Base-by-base conservation (phyloP, 2,113 vertebrate species). In the Phylloscopus trochilus region DNA sequence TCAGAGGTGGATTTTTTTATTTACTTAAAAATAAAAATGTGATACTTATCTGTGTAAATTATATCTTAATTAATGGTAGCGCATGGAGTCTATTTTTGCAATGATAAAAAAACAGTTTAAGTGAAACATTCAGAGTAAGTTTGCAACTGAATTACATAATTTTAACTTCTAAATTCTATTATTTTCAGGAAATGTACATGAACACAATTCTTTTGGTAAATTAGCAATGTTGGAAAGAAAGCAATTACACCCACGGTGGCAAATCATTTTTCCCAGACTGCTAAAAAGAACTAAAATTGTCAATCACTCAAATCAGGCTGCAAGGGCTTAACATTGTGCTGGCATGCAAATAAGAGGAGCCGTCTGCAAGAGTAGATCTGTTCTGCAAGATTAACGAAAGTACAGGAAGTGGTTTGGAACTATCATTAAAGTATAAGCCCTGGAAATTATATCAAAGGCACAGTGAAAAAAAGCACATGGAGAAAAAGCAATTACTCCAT, bases 241-340 rank as follows among this genome's bases (percentile, higher is more conserved):
- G 78, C 49, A 76, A 64, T 80, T 92, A 90, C 93, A 92, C 94
- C 93, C 93, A 96, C 89, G 21, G 68, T 37, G 49, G 90, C 83
- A 96, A 96, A 88, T 92, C 68, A 86, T 70, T 89, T 97, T 87
- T 94, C 90, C 77, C 91, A 96, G 91, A 90, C 86, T 87, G 72
- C 72, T 93, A 70, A 94, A 92, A 93, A 59, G 75, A 96, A 70
- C 70, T 95, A 62, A 95, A 93, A 92, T 93, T 94, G 90, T 95
- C 95, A 95, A 56, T 94, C 94, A 92, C 59, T 92, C 85, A 84
- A 79, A 68, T 92, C 49, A 93, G 81, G 47, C 58, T 93, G 89
- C 92, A 94, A 90, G 84, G 72, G 51, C 59, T 96, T 95, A 95
- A 83, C 70, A 85, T 77, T 91, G 37, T 93, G 72, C 89, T 95